Conservation (phyloP, 2,113 vertebrate species). For the Ophiodon elongatus region DNA sequence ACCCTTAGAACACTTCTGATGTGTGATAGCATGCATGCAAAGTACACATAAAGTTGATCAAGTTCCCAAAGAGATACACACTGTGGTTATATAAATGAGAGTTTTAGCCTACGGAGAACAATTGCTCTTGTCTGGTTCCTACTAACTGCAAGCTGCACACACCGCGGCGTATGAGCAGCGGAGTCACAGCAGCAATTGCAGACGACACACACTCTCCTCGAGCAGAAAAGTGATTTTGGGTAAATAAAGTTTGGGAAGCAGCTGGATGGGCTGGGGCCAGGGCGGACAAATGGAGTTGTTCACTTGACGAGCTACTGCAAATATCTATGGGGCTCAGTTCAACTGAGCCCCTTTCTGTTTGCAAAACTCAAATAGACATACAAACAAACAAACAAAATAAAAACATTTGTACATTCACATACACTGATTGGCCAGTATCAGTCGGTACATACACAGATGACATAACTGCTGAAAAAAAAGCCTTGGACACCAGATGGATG, state of each 20-base stretch:
- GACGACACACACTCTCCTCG: conserved; percentile 27
- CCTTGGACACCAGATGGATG: conserved; percentile 49
- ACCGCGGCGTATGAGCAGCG: conserved; percentile 4
- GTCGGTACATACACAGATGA: conserved; percentile 72
- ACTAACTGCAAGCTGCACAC: conserved; percentile 20
- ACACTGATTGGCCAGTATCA: conserved; percentile 76
- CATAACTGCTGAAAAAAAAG: conserved; percentile 48
- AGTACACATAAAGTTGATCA: conserved; percentile 60
- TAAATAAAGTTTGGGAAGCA: conserved; percentile 37
- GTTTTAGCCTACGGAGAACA: conserved; percentile 31
- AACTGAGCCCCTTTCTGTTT: conserved; percentile 67
- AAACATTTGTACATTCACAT: conserved; percentile 84
- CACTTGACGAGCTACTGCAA: conserved; percentile 56
- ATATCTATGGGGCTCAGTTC: conserved; percentile 65
- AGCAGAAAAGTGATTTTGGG: conserved; percentile 6
- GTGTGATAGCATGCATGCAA: conserved; percentile 75
- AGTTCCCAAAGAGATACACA: conserved; percentile 52
- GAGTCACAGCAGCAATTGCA: conserved; percentile 9
- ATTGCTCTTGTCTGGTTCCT: conserved; percentile 10
- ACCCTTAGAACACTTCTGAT: conserved; percentile 63
- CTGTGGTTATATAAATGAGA: conserved; percentile 30
- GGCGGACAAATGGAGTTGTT: conserved; percentile 51
- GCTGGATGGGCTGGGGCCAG: conserved; percentile 35
- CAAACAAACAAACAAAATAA: conserved; percentile 58
- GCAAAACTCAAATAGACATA: conserved; percentile 68